Evolutionary conservation across 2,888 invertebrate genomes (phyloP).

Genomic region (Rapana venosa): DNA sequence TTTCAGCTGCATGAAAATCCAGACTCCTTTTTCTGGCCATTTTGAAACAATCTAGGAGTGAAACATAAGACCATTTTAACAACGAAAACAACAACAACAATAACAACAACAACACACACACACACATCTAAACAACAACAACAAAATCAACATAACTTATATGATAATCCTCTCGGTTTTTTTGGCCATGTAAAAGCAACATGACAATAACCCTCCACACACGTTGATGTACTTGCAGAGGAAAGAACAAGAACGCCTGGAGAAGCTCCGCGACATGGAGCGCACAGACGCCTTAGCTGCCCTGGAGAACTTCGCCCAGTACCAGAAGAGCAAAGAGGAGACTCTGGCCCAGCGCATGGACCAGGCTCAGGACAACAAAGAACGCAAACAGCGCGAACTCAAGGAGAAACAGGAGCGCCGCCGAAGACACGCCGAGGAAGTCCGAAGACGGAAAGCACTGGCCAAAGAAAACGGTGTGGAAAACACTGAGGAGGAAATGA

Average conservation of each 20-base stretch:
- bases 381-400: conserved; percentile 66
- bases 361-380: conserved; percentile 65
- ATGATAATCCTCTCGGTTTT: too few species aligned
- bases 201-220: too few species aligned
- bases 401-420: conserved; percentile 67
- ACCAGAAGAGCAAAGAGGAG: conserved; percentile 67
- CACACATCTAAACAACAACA: background rate
- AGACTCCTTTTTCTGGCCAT: too few species aligned
- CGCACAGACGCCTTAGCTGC: conserved; percentile 67
- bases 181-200: too few species aligned
- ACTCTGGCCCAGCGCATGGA: conserved; percentile 67
- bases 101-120: too few species aligned
- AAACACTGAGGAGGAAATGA: background rate
- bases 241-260: conserved; percentile 69
- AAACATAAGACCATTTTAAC: background rate
- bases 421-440: conserved; percentile 68
- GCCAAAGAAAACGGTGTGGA: conserved; percentile 52
- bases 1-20: too few species aligned
- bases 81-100: background rate
- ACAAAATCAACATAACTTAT: background rate
- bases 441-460: conserved; percentile 65
- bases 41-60: background rate
- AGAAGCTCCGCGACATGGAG: conserved; percentile 68
- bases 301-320: conserved; percentile 65
- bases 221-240: conserved; percentile 36